Evolutionary conservation across 2,888 invertebrate species (phyloP), one percentile per base, ranked within the genome.

Genomic region (Dasypogon diadema): DNA sequence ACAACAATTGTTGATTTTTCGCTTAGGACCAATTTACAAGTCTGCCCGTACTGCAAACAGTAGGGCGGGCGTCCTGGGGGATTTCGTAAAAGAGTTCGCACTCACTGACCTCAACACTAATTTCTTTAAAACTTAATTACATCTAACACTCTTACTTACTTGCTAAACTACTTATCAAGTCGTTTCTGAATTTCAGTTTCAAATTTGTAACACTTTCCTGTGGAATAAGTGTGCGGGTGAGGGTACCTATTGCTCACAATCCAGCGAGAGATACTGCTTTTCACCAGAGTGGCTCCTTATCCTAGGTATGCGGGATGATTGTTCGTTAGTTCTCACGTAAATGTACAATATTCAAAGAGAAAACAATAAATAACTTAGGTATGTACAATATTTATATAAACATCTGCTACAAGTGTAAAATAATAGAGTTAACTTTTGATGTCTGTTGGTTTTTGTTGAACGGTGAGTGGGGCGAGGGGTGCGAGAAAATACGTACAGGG

Each of bases 331-430:
- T 60, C 3, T 16, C 37, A 30, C 37, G 48, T 26, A 65, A 42
- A 42, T 48, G 24, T 65, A 65, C 65, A 65, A 65, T 42, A 16
- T 6, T 42, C 18, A 22, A 48, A 65, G 48, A 65, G 46, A 46
- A 42, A 65, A 46, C 14, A 65, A 65, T 65, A 65, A 65, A 65
- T 65, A 65, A 65, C 65, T 65, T 65, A 65, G 65, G 46, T 65
- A 65, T 65, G 48, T 65, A 65, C 65, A 65, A 65, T 65, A 65
- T 65, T 65, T 65, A 65, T 65, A 65, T 65, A 65, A 65, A 65
- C 65, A 65, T 65, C 65, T 65, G 65, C 48, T 65, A 65, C 14
- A 65, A 65, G 24, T 16, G 60, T 60, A 37, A 60, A 42, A 60
- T 37, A 60, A 60, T 46, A 42, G 8, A 12, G n/a, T 37, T 65